A percentile compares a stretch with the other conserved stretches of the same genome.
Conservation (phyloP, 2,113 vertebrate genomes). For the Empidonax traillii region DNA sequence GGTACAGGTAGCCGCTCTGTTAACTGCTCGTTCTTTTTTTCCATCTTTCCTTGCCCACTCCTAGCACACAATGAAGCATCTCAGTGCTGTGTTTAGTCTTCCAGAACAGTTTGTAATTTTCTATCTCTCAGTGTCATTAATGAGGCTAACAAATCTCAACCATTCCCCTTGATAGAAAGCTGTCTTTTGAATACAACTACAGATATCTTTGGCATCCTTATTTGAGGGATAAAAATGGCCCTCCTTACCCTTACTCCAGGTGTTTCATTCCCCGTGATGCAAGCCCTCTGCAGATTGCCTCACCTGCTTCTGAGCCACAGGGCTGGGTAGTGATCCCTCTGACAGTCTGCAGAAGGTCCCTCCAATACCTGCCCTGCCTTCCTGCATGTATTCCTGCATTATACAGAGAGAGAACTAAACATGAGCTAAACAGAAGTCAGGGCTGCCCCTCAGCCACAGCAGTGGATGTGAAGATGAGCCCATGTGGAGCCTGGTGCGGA, state of each 20-base stretch:
- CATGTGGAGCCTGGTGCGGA: neutral
- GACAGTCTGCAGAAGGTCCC: neutral
- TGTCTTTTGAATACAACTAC: neutral
- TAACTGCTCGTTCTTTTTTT: neutral
- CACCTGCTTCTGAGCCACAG: conserved; percentile 59
- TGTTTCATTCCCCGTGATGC: conserved; percentile 52
- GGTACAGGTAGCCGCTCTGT: neutral
- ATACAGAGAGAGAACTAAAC: neutral
- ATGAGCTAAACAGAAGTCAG: neutral
- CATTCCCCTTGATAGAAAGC: neutral
- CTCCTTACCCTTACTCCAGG: conserved; percentile 20
- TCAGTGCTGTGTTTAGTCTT: conserved; percentile 1
- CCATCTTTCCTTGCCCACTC: neutral
- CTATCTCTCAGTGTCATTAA: conserved; percentile 13
- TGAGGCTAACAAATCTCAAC: conserved; percentile 14
- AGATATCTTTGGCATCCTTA: neutral
- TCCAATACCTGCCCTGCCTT: neutral
- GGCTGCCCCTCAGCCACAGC: neutral
- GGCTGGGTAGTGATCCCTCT: neutral
- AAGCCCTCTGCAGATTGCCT: conserved; percentile 58
- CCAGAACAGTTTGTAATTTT: neutral
- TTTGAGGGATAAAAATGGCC: neutral
- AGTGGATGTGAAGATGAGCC: neutral
- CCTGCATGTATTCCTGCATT: neutral
- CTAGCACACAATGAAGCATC: neutral